Evolutionary conservation across 2,888 invertebrate genomes (phyloP).

Genomic region (Baccha elongata): DNA sequence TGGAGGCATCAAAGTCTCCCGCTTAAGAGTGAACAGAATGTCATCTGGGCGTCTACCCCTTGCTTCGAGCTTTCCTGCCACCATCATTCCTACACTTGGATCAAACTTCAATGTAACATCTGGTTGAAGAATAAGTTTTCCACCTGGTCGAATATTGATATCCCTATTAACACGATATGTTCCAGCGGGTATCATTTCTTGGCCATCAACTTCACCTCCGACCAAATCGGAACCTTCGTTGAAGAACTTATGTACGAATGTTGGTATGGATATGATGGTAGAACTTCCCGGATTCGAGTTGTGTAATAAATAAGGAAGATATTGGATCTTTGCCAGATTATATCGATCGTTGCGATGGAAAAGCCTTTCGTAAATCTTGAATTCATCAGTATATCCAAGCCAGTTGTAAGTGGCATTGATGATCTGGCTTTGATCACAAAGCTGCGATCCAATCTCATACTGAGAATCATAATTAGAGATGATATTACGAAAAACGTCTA

Average conservation of each 20-base stretch:
- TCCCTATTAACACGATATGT: constrained; percentile 96
- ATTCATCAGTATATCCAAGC: constrained; percentile 91
- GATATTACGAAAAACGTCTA: constrained; percentile 94
- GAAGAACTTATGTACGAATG: constrained; percentile 91
- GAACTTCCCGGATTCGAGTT: constrained; percentile 95
- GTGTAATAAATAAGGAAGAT: constrained; percentile 94
- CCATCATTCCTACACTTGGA: constrained; percentile 97
- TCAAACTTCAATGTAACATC: constrained; percentile 95
- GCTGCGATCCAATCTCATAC: constrained; percentile 97
- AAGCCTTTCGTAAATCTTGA: constrained; percentile 88
- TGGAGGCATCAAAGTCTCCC: constrained; percentile 88
- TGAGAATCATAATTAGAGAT: constrained; percentile 94
- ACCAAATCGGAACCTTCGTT: constrained; percentile 88
- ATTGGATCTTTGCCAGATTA: constrained; percentile 95
- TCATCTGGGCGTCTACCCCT: constrained; percentile 90
- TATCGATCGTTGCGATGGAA: constrained; percentile 96
- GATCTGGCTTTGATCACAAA: constrained; percentile 95
- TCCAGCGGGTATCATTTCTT: constrained; percentile 90
- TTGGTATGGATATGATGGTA: constrained; percentile 89
- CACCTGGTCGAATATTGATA: constrained; percentile 97
- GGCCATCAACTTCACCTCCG: constrained; percentile 96
- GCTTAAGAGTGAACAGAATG: constrained; percentile 90
- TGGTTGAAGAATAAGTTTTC: constrained; percentile 92
- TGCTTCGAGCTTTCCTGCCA: constrained; percentile 95
- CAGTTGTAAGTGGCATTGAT: constrained; percentile 98